Percentiles rank a stretch among this genome's conserved stretches.
Evolutionary conservation across 2,888 invertebrate genomes (phyloP).

Genomic region (Euplagia quadripunctaria): DNA sequence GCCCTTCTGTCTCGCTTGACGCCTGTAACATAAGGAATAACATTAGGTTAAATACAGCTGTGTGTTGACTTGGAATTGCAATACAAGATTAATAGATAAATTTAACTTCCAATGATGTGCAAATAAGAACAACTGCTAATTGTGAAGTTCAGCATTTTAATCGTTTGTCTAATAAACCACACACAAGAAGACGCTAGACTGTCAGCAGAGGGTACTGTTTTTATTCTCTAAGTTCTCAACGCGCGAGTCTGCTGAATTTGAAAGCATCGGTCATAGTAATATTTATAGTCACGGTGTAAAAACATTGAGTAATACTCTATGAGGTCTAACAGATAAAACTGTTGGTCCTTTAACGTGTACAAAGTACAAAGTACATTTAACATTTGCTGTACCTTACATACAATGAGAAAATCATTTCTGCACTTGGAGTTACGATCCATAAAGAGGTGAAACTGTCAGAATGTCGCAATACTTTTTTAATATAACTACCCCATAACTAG

Average conservation of each 20-base stretch:
- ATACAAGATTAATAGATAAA: slow-evolving; percentile 1
- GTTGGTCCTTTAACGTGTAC: neutral
- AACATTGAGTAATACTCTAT: neutral
- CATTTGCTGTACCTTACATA: neutral
- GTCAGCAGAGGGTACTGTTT: too few species aligned
- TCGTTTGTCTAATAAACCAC: too few species aligned
- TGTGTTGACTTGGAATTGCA: slow-evolving; percentile 13
- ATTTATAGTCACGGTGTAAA: too few species aligned
- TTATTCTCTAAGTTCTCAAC: too few species aligned
- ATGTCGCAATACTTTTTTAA: slow-evolving; percentile 32
- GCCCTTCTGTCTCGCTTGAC: slow-evolving; percentile 57
- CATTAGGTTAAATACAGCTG: slow-evolving; percentile 40
- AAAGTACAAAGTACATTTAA: neutral
- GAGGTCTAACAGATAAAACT: neutral
- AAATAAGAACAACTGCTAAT: neutral
- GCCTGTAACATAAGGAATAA: slow-evolving; percentile 42
- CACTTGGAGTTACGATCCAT: slow-evolving; percentile 5
- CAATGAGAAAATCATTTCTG: neutral
- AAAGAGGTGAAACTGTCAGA: slow-evolving; percentile 11
- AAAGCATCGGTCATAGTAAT: too few species aligned
- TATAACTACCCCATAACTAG: slow-evolving; percentile 27
- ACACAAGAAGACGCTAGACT: too few species aligned
- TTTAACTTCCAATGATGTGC: neutral
- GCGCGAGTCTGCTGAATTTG: too few species aligned
- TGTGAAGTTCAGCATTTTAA: neutral